Conservation (phyloP, 2,797 vertebrate species). For the Myioborus miniatus region DNA sequence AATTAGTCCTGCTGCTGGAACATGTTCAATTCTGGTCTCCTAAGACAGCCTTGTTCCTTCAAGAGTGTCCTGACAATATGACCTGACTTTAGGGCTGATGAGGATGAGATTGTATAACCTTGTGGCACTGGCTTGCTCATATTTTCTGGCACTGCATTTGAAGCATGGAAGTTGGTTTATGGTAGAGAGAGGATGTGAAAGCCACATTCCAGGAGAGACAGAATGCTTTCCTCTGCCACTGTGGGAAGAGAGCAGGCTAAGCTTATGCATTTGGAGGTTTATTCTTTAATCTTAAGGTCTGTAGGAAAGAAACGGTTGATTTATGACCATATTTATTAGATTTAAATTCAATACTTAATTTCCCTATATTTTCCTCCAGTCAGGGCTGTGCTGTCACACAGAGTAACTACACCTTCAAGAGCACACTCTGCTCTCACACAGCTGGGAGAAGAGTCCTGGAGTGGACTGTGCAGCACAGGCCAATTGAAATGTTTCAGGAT, state of each 20-base stretch:
- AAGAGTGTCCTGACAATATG: not conserved
- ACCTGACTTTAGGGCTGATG: not conserved
- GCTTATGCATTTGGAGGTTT: not conserved
- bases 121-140: not conserved
- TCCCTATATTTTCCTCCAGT: not conserved
- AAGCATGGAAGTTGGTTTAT: not conserved
- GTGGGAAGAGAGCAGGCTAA: not conserved
- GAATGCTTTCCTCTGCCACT: not conserved
- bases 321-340: not conserved
- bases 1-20: conserved; percentile 8
- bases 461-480: not conserved
- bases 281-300: not conserved
- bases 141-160: not conserved
- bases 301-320: not conserved
- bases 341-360: not conserved
- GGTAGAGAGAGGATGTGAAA: not conserved
- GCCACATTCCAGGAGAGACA: not conserved
- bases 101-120: not conserved
- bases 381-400: not conserved
- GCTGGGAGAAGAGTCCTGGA: not conserved
- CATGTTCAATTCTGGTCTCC: fast-evolving
- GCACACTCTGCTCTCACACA: not conserved
- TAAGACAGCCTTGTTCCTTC: not conserved
- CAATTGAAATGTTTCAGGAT: not conserved
- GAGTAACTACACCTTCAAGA: not conserved